These are phyloP conservation scores for Brachycybe producta DNA, from an alignment of 2,888 invertebrate genomes.

Conservation along the genomic window DNA sequence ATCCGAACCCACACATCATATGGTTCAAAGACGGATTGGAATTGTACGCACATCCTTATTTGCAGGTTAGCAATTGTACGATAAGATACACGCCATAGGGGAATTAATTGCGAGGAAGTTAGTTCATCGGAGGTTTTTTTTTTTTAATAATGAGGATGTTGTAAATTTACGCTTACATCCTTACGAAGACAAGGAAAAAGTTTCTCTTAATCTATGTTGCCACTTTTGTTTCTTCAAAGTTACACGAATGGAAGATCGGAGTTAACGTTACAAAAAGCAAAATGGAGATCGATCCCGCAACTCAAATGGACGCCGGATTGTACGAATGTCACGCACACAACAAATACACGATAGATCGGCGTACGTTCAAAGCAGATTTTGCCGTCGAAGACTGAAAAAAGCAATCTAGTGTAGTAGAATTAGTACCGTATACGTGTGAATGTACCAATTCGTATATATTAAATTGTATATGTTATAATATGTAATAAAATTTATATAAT, in stretches of 20 bases:
- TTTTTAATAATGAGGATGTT: no score
- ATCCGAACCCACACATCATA: constrained; percentile 79
- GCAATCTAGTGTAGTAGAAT: no score
- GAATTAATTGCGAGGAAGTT: no score
- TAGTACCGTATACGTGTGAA: no score
- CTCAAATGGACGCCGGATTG: constrained; percentile 90
- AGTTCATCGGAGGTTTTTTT: no score
- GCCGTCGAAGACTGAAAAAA: constrained; percentile 40
- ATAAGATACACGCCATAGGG: no score
- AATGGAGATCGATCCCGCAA: constrained; percentile 86
- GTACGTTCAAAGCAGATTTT: constrained; percentile 87
- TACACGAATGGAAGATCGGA: constrained; percentile 77
- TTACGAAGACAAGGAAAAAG: no score
- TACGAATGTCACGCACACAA: constrained; percentile 81
- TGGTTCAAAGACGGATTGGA: constrained; percentile 94
- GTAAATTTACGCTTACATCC: no score
- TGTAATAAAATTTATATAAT: neutral
- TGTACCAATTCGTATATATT: no score
- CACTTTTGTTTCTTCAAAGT: constrained; percentile 48
- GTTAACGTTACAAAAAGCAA: constrained; percentile 76
- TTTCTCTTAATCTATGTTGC: no score
- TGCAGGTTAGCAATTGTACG: constrained; percentile 52
- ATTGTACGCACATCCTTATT: constrained; percentile 73
- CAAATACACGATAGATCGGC: constrained; percentile 79
- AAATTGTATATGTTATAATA: neutral